Conservation (phyloP, 2,888 invertebrate species). For the Eristalis pertinax region DNA sequence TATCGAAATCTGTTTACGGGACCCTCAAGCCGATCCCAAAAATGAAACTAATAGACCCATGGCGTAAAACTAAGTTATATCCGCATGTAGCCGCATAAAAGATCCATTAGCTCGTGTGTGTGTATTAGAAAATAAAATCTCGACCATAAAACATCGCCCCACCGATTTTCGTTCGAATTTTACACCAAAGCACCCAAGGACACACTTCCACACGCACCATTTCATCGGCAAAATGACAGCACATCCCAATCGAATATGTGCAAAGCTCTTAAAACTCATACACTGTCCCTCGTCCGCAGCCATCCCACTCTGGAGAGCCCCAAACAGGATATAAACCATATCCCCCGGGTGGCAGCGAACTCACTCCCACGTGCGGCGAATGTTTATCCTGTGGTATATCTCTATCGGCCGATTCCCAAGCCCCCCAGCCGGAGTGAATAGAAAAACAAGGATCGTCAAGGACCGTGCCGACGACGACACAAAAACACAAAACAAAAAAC, state of each 20-base stretch:
- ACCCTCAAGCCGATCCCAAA: constrained; percentile 48
- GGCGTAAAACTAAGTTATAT: constrained; percentile 58
- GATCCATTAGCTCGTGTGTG: constrained; percentile 63
- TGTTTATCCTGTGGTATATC: constrained; percentile 43
- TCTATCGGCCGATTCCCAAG: constrained; percentile 35
- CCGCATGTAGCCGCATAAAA: constrained; percentile 63
- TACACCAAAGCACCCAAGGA: constrained; percentile 22
- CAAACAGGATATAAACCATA: constrained; percentile 48
- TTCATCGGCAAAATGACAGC: constrained; percentile 30
- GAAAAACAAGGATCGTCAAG: constrained; percentile 49
- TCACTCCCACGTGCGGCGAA: constrained; percentile 12
- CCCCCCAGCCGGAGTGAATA: constrained; percentile 17
- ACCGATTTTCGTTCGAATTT: constrained; percentile 53
- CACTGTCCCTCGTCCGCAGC: constrained; percentile 6
- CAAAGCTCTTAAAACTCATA: constrained; percentile 59
- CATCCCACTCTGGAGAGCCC: not conserved
- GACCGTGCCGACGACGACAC: constrained; percentile 31
- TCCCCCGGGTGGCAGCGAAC: constrained; percentile 11
- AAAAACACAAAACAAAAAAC: constrained; percentile 33
- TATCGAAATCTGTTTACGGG: constrained; percentile 47
- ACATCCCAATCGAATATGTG: constrained; percentile 68
- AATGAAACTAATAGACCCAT: constrained; percentile 66
- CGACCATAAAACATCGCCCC: constrained; percentile 56
- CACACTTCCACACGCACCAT: constrained; percentile 21
- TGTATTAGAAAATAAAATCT: constrained; percentile 64